Conservation (phyloP, 2,797 vertebrate genomes). For the Lates japonicus region DNA sequence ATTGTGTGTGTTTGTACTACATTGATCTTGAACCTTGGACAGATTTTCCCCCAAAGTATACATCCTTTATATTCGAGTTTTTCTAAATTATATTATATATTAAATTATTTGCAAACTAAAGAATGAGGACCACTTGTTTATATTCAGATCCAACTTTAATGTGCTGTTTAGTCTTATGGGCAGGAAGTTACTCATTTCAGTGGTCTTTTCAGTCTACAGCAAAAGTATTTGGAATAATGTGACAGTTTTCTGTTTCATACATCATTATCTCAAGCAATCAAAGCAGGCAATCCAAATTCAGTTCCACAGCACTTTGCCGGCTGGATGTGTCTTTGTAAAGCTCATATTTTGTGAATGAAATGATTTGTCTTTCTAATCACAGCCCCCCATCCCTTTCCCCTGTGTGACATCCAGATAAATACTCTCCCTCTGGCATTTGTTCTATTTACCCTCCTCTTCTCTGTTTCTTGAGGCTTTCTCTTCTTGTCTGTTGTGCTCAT, state of each 20-base stretch:
- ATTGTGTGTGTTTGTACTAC: slow-evolving; percentile 44
- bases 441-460: slow-evolving; percentile 46
- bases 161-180: slow-evolving; percentile 20
- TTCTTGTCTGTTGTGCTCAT: slow-evolving; percentile 37
- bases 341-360: slow-evolving; percentile 63
- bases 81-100: slow-evolving; percentile 7
- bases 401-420: slow-evolving; percentile 66
- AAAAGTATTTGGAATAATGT: slow-evolving; percentile 4
- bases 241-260: slow-evolving; percentile 15
- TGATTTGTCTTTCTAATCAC: slow-evolving; percentile 61
- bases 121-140: slow-evolving; percentile 19
- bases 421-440: slow-evolving; percentile 54
- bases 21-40: slow-evolving; percentile 33
- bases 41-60: slow-evolving; percentile 5
- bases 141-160: slow-evolving; percentile 12
- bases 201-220: slow-evolving; percentile 6
- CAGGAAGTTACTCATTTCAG: background rate
- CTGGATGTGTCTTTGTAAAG: slow-evolving; percentile 33
- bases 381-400: slow-evolving; percentile 40
- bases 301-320: background rate
- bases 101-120: slow-evolving; percentile 36
- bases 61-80: background rate
- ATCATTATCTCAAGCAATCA: slow-evolving; percentile 37
- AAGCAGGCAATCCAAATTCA: slow-evolving; percentile 28
- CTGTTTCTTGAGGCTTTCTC: slow-evolving; percentile 21